These are phyloP conservation scores for Ptychochromis oligacanthus DNA, from an alignment of 2,113 vertebrate genomes.

Conservation along the genomic window DNA sequence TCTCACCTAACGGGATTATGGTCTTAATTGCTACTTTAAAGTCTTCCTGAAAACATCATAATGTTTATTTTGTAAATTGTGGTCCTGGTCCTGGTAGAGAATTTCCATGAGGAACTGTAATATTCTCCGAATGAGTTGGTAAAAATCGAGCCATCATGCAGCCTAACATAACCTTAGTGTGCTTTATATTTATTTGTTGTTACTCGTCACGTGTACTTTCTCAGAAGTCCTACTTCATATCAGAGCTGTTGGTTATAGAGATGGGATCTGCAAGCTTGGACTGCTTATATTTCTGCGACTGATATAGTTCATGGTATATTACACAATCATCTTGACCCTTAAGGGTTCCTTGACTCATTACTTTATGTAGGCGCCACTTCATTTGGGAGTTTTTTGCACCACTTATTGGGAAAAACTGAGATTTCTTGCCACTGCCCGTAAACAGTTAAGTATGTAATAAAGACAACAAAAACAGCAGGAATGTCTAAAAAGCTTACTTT, in stretches of 20 bases:
- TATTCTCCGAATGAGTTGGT: neutral
- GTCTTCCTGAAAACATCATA: neutral
- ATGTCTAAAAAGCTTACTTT: neutral
- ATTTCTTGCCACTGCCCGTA: neutral
- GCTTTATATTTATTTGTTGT: no score
- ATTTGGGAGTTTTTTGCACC: no score
- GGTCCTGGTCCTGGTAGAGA: neutral
- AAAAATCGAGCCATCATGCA: neutral
- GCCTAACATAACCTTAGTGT: neutral
- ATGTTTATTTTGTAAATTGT: neutral
- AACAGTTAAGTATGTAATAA: neutral
- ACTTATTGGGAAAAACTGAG: neutral
- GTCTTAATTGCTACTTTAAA: neutral
- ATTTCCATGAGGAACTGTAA: neutral
- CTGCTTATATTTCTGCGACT: neutral
- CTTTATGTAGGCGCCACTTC: no score
- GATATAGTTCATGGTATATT: neutral
- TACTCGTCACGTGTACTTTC: neutral
- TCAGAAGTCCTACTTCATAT: neutral
- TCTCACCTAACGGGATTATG: neutral
- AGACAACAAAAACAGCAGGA: neutral
- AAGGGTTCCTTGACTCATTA: neutral
- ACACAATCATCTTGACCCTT: neutral
- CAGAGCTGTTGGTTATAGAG: neutral
- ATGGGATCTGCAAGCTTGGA: neutral